Evolutionary conservation across 2,888 invertebrate genomes (phyloP).

Genomic region (Euclidia mi): DNA sequence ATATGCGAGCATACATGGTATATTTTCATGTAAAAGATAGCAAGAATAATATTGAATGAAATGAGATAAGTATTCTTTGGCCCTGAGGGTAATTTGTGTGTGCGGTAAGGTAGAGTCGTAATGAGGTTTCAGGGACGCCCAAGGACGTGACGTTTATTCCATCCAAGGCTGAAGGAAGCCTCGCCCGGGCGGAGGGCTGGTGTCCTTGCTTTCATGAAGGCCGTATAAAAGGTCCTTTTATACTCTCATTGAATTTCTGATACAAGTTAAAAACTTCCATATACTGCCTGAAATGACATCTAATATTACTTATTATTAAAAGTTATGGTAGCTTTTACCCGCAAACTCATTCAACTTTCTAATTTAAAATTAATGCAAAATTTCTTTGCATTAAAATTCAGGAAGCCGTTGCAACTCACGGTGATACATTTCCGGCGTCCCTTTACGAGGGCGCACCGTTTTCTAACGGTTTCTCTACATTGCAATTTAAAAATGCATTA

Average conservation of each 20-base stretch:
- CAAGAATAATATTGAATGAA: too few relatives aligned
- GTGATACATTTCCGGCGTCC: slow-evolving; percentile 77
- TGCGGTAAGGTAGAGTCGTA: slow-evolving; percentile 10
- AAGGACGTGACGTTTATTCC: slow-evolving; percentile 69
- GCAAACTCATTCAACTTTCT: slow-evolving; percentile 20
- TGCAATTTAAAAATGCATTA: not conserved
- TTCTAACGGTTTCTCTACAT: slow-evolving; percentile 73
- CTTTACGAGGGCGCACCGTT: slow-evolving; percentile 76
- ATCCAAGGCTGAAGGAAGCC: slow-evolving; percentile 72
- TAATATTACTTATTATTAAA: slow-evolving; percentile 9
- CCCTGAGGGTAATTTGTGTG: not conserved
- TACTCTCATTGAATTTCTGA: slow-evolving; percentile 32
- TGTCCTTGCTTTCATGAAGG: slow-evolving; percentile 72
- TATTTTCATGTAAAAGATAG: too few relatives aligned
- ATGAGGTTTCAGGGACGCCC: slow-evolving; percentile 39
- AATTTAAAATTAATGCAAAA: slow-evolving; percentile 34
- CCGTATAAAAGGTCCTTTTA: slow-evolving; percentile 43
- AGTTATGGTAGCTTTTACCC: too few relatives aligned
- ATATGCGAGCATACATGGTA: too few relatives aligned
- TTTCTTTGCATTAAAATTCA: slow-evolving; percentile 62
- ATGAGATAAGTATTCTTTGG: not conserved
- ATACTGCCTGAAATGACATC: not conserved
- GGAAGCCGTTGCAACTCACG: slow-evolving; percentile 74
- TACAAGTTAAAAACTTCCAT: too few relatives aligned
- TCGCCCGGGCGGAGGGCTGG: slow-evolving; percentile 63